phyloP scores from a whole-genome alignment of 2,113 vertebrate species.

The cattle (Bos taurus) region DNA sequence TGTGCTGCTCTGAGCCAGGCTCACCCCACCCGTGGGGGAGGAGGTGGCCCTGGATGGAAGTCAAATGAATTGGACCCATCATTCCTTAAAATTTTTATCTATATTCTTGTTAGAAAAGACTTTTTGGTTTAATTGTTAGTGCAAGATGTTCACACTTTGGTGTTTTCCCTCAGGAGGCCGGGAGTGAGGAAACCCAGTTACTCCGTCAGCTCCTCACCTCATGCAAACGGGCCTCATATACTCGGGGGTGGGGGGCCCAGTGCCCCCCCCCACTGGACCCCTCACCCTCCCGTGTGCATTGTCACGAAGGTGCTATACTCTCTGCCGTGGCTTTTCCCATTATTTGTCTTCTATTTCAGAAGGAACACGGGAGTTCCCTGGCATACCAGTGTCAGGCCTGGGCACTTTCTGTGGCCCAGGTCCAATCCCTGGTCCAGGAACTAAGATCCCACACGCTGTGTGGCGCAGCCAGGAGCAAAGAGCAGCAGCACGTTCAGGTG shows the following conservation, averaged over 20 bases:
- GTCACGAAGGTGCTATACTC: background rate
- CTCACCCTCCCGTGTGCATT: fast-evolving
- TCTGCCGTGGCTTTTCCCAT: background rate
- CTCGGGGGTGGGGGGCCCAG: fast-evolving
- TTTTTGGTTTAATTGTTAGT: background rate
- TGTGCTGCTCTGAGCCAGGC: background rate
- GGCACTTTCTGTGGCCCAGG: background rate
- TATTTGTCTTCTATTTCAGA: background rate
- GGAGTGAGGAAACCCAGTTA: background rate
- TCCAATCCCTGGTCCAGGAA: background rate
- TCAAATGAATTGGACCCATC: background rate
- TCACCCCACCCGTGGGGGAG: background rate
- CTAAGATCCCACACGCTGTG: background rate
- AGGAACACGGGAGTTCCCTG: background rate
- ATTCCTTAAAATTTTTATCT: background rate
- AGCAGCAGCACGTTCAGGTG: background rate
- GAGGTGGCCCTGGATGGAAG: background rate
- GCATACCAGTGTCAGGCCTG: background rate
- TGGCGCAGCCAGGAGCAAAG: fast-evolving
- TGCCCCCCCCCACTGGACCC: fast-evolving
- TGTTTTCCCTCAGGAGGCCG: background rate
- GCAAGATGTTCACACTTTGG: background rate
- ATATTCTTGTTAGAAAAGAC: background rate
- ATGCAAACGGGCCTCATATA: fast-evolving
- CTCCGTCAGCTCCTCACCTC: background rate